These are phyloP conservation scores for Phoxinus phoxinus DNA, from an alignment of 2,113 vertebrate species.

Conservation along the genomic window DNA sequence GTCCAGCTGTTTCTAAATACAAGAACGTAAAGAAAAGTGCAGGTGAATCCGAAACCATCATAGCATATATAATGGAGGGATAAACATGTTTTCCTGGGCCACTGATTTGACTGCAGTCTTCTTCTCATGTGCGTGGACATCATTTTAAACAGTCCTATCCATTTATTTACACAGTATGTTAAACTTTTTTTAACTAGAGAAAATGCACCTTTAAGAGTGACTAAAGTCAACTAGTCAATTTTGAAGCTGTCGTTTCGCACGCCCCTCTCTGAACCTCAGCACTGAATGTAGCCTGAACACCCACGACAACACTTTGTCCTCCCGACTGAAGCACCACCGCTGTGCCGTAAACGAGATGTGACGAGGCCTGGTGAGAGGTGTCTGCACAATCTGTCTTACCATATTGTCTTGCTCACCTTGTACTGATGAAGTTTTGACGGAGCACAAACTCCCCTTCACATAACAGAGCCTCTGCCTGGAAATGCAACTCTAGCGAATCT, in stretches of 20 bases:
- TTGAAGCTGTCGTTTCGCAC: background rate
- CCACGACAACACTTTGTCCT: slow-evolving; percentile 41
- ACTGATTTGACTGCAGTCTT: too few species aligned
- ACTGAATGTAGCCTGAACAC: slow-evolving; percentile 20
- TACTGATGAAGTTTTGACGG: slow-evolving; percentile 64
- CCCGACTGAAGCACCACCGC: slow-evolving; percentile 64
- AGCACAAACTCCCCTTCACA: slow-evolving; percentile 57
- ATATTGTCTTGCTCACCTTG: slow-evolving; percentile 70
- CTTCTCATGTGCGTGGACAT: too few species aligned
- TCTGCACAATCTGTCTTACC: slow-evolving; percentile 62
- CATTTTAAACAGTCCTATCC: too few species aligned
- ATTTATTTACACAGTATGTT: background rate
- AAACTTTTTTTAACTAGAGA: background rate
- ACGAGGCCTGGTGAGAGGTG: slow-evolving; percentile 70
- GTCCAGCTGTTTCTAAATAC: background rate
- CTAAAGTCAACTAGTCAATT: background rate
- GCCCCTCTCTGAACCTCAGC: background rate
- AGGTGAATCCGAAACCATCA: background rate
- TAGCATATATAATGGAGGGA: too few species aligned
- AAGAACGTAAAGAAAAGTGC: background rate
- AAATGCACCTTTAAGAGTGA: background rate
- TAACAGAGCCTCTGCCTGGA: slow-evolving; percentile 42
- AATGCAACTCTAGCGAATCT: slow-evolving; percentile 61
- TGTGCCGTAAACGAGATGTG: slow-evolving; percentile 75
- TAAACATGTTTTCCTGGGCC: too few species aligned